Percentiles rank a stretch among this genome's conserved stretches.
Evolutionary conservation across 2,113 vertebrate genomes (phyloP).

Genomic region (Gasterosteus nipponicus): DNA sequence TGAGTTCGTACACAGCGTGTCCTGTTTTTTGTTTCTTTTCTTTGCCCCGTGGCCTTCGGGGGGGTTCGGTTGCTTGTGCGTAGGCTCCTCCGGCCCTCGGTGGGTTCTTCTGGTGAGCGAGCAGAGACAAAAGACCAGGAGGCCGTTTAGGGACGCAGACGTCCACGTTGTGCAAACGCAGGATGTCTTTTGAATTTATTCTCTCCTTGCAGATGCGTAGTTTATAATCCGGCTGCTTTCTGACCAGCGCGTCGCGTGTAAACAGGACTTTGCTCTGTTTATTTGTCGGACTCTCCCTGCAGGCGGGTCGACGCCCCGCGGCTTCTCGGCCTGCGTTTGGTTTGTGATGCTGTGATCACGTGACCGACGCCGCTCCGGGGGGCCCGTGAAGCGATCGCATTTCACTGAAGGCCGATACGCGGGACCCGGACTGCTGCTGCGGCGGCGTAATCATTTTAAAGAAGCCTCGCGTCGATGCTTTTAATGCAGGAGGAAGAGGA

Average conservation of each 20-base stretch:
- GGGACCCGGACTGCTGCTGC: too few species aligned
- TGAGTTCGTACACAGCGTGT: not conserved
- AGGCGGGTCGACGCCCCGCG: too few species aligned
- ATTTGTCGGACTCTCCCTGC: not conserved
- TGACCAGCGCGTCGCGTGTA: not conserved
- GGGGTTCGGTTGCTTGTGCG: not conserved
- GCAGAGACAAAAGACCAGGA: slow-evolving; percentile 51
- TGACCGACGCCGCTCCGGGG: too few species aligned
- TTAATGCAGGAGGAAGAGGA: too few species aligned
- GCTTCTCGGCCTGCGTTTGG: too few species aligned
- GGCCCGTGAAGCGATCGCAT: too few species aligned
- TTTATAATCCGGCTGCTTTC: not conserved
- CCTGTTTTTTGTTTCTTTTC: slow-evolving; percentile 1
- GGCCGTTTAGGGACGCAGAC: slow-evolving; percentile 14
- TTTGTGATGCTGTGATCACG: too few species aligned
- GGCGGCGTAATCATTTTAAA: too few species aligned
- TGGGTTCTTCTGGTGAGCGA: slow-evolving; percentile 34
- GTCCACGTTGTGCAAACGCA: not conserved
- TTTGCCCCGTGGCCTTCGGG: not conserved
- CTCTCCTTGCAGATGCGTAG: not conserved
- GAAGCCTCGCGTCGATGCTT: too few species aligned
- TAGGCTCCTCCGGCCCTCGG: slow-evolving; percentile 32
- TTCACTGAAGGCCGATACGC: too few species aligned
- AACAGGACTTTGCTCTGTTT: slow-evolving; percentile 35
- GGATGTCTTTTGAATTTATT: not conserved